Base-by-base conservation (phyloP, 2,888 invertebrate species). In the Carterocephalus palaemon region DNA sequence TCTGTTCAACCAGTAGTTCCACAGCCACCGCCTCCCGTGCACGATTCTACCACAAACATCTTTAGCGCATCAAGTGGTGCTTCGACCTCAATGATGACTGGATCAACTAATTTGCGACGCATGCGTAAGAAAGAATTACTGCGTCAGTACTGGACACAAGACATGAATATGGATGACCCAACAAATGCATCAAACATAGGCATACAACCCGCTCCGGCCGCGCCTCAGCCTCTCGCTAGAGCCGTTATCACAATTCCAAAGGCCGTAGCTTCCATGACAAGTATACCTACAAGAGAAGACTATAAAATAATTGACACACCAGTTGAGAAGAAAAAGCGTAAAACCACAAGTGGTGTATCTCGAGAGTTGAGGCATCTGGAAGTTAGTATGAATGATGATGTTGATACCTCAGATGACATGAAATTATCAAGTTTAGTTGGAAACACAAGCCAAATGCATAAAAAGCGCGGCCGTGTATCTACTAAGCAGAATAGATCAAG, bases 71-170 rank as follows among this genome's bases (percentile, higher is more conserved):
- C 88, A 1, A 82, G 76, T 16, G 80, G 58, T 7, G 60, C 62
- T 4, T 84, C 88, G 2, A 79, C 88, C 1, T 75, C 78, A 12
- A 78, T 75, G 56, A 69, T 81, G 62, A 80, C 90, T 0, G 93
- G 93, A 5, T 92, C 93, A 0, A 92, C 93, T 0, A 95, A 92
- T 71, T 87, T 95, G 31, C 85, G 96, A 13, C 88, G 95, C 10
- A 96, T 96, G 96, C 89, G 96, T 2, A 96, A 96, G 81, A 96
- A 96, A 64, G 96, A 96, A 67, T 70, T 96, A 38, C 76, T 96
- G 17, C 89, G 95, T 10, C 93, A 96, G 65, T 85, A 85, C 54
- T 95, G 94, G 87, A 93, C 93, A 7, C 94, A 94, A 64, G 94
- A 95, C 62, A 94, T 93, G 90, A 94, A 95, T 62, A 93, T 93